Percentiles rank a stretch among this genome's conserved stretches.
Evolutionary conservation across 2,797 vertebrate species (phyloP).

Genomic region (Ctenosaura bakeri): DNA sequence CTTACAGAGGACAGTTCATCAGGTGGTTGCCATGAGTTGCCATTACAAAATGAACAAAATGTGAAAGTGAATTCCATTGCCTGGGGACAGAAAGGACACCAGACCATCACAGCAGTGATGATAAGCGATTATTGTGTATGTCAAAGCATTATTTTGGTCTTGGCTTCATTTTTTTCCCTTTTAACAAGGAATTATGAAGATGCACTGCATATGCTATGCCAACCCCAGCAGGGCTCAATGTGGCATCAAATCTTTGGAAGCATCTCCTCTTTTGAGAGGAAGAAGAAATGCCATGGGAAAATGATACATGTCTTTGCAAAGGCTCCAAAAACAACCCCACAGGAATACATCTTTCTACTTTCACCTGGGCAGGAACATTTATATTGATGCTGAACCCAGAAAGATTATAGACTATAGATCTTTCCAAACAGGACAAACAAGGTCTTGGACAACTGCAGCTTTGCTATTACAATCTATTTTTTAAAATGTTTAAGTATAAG

Average conservation of each 20-base stretch:
- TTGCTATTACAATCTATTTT: neutral
- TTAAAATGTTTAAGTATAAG: neutral
- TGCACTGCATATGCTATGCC: neutral
- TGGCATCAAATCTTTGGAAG: neutral
- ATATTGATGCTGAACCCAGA: neutral
- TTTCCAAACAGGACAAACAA: neutral
- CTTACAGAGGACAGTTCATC: neutral
- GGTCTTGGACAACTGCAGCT: neutral
- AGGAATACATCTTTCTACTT: neutral
- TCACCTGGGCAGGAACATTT: neutral
- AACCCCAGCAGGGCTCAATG: neutral
- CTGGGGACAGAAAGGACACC: conserved; percentile 3
- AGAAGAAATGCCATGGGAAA: neutral
- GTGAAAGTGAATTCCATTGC: conserved; percentile 24
- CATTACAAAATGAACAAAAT: conserved; percentile 27
- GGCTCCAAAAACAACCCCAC: accelerated
- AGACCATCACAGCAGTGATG: neutral
- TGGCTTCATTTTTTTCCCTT: neutral
- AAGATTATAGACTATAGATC: neutral
- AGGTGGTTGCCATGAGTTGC: neutral
- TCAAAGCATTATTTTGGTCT: neutral
- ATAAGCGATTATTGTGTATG: conserved; percentile 14
- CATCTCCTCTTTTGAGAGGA: neutral
- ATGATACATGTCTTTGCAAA: neutral
- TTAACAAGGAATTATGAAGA: conserved; percentile 17